Conservation (phyloP, 2,797 vertebrate genomes). For the Lates japonicus region DNA sequence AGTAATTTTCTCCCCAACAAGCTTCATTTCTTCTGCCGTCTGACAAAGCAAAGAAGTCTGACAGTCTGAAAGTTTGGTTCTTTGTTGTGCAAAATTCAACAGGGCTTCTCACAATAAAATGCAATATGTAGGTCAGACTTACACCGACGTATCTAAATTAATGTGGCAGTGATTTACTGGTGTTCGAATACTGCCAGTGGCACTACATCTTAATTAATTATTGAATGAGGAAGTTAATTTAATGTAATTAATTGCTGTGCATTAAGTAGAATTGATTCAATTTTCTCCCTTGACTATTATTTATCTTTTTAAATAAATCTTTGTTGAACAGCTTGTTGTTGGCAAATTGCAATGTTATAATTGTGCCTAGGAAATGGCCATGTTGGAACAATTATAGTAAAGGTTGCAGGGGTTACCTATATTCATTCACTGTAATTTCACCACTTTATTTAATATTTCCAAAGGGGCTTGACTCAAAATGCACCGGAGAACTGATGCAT, state of each 20-base stretch:
- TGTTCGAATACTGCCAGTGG: slow-evolving; percentile 6
- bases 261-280: slow-evolving; percentile 9
- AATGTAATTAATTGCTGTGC: slow-evolving; percentile 11
- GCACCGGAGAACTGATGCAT: slow-evolving; percentile 46
- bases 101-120: background rate
- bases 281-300: slow-evolving; percentile 1
- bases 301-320: slow-evolving; percentile 12
- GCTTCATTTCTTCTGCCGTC: background rate
- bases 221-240: slow-evolving; percentile 14
- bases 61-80: background rate
- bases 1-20: background rate
- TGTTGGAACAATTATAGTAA: slow-evolving; percentile 19
- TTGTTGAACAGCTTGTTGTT: slow-evolving; percentile 3
- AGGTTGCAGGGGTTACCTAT: slow-evolving; percentile 16
- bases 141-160: background rate
- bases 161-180: slow-evolving; percentile 1
- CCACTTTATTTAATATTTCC: slow-evolving; percentile 27
- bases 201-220: slow-evolving; percentile 12
- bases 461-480: slow-evolving; percentile 15
- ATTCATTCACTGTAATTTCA: background rate
- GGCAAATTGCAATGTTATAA: background rate
- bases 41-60: background rate
- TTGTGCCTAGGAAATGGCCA: background rate
- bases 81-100: background rate
- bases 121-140: background rate